Evolutionary conservation across 2,113 vertebrate species (phyloP).

Genomic region (Emydocephalus ijimae): DNA sequence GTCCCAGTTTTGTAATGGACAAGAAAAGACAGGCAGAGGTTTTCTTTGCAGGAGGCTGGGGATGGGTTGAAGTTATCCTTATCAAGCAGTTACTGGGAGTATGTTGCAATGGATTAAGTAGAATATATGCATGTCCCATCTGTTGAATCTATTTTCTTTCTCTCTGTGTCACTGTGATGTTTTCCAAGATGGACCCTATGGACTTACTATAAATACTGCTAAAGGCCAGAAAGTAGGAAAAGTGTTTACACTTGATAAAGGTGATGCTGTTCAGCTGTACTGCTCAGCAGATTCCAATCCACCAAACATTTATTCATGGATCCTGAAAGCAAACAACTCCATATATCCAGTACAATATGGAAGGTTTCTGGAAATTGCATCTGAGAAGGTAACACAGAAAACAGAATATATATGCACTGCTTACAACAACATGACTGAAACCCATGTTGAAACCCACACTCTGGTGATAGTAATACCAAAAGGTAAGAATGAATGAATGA

Average conservation of each 20-base stretch:
- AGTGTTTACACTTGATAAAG: constrained; percentile 87
- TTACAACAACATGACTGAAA: constrained; percentile 90
- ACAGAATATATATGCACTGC: constrained; percentile 85
- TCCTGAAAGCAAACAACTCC: constrained; percentile 77
- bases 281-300: constrained; percentile 95
- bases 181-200: constrained; percentile 89
- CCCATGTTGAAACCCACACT: constrained; percentile 83
- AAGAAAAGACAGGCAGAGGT: neutral
- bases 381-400: constrained; percentile 75
- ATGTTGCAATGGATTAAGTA: neutral
- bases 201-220: constrained; percentile 85
- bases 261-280: constrained; percentile 84
- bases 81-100: neutral
- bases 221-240: constrained; percentile 82
- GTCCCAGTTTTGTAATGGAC: neutral
- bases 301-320: constrained; percentile 90
- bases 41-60: neutral
- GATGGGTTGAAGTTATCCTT: neutral
- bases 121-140: neutral
- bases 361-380: constrained; percentile 78
- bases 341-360: constrained; percentile 82
- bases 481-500: constrained; percentile 59
- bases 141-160: neutral
- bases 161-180: constrained; percentile 15
- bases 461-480: constrained; percentile 83